A percentile compares a stretch with the other conserved stretches of the same genome.
These are phyloP conservation scores for Syrista parreyssii DNA, from an alignment of 2,888 invertebrate genomes.

Conservation along the genomic window DNA sequence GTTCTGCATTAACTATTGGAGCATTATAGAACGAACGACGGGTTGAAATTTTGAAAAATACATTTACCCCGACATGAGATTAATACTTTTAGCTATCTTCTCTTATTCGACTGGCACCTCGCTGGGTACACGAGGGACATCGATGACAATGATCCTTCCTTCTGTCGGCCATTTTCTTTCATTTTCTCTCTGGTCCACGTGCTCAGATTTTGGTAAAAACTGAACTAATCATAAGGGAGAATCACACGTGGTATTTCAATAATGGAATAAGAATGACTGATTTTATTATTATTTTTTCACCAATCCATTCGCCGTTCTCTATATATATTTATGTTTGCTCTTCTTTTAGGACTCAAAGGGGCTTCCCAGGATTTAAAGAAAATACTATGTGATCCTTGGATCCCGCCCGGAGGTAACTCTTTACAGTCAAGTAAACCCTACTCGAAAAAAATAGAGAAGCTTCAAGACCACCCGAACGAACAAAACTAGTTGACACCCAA, in stretches of 20 bases:
- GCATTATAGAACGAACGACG: slow-evolving; percentile 62
- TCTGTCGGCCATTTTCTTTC: not conserved
- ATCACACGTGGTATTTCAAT: not conserved
- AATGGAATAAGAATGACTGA: not conserved
- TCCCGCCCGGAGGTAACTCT: not conserved
- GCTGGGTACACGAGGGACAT: slow-evolving; percentile 33
- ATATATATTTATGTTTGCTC: not conserved
- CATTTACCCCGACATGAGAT: slow-evolving; percentile 61
- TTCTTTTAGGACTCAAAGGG: not conserved
- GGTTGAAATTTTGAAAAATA: slow-evolving; percentile 63
- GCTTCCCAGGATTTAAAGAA: not conserved
- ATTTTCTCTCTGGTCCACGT: not conserved
- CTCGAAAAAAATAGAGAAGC: slow-evolving; percentile 22
- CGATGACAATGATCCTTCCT: slow-evolving; percentile 49
- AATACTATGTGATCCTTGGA: not conserved
- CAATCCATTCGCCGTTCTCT: not conserved
- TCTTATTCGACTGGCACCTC: slow-evolving; percentile 30
- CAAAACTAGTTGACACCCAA: slow-evolving; percentile 56
- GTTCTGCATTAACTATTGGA: slow-evolving; percentile 65
- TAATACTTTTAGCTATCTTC: slow-evolving; percentile 59
- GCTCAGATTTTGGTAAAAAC: not conserved
- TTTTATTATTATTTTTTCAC: not conserved
- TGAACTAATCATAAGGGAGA: not conserved
- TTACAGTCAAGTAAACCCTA: slow-evolving; percentile 11
- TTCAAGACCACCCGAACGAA: slow-evolving; percentile 48